phyloP scores from a whole-genome alignment of 2,888 invertebrate species.

The Bimastos eiseni region DNA sequence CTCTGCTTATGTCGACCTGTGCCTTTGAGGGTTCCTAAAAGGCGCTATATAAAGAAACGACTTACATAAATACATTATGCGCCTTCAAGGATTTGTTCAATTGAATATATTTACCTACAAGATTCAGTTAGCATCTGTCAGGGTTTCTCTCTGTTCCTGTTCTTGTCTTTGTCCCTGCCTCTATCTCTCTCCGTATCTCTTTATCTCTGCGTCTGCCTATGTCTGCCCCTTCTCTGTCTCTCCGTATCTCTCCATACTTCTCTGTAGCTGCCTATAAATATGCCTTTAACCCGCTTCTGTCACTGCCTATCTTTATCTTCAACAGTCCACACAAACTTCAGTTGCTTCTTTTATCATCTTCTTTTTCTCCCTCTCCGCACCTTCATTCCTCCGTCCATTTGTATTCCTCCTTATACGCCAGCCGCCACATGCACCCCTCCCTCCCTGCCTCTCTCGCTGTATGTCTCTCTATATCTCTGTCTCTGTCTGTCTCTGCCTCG shows the following conservation, averaged over 20 bases:
- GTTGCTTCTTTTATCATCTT: background rate
- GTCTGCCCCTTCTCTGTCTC: background rate
- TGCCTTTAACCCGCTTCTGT: too few species aligned
- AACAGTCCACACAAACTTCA: too few species aligned
- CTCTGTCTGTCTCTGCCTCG: background rate
- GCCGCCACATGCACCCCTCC: too few species aligned
- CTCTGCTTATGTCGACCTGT: background rate
- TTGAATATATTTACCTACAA: background rate
- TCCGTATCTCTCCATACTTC: background rate
- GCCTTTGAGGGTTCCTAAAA: background rate
- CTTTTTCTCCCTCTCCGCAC: background rate
- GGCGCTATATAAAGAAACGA: background rate
- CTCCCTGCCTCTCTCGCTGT: background rate
- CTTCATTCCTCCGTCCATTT: background rate
- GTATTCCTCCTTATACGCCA: too few species aligned
- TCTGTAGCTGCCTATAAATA: background rate
- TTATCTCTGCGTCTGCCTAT: background rate
- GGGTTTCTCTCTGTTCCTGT: background rate
- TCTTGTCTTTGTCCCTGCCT: background rate
- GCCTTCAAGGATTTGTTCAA: background rate
- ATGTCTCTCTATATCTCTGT: background rate
- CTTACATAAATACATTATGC: background rate
- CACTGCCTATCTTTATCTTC: too few species aligned
- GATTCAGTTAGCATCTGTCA: background rate
- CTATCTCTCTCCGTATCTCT: background rate